These are phyloP conservation scores for Hafferia zeledoni DNA, from an alignment of 2,797 vertebrate genomes.

Conservation along the genomic window DNA sequence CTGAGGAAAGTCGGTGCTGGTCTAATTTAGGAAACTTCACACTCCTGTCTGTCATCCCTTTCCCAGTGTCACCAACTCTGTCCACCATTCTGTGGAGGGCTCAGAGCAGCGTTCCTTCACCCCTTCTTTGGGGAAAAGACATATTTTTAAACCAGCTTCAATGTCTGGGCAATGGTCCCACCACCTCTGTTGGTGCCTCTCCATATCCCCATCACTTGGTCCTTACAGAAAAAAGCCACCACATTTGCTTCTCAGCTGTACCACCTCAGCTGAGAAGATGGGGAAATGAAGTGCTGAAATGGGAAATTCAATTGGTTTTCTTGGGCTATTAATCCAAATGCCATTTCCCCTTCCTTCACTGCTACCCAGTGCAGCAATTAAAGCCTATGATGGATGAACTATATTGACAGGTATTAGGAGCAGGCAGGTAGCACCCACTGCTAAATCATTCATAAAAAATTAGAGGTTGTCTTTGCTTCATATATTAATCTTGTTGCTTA, in stretches of 20 bases:
- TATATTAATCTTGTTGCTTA: neutral
- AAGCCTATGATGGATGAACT: neutral
- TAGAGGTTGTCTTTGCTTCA: neutral
- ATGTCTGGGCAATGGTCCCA: neutral
- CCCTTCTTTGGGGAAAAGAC: fast-evolving
- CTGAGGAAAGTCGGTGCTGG: neutral
- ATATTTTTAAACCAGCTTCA: neutral
- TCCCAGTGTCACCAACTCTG: neutral
- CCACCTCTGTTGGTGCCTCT: neutral
- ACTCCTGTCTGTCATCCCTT: neutral
- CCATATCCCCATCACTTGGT: neutral
- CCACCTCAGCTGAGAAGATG: neutral
- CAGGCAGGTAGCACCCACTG: neutral
- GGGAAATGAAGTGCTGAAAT: neutral
- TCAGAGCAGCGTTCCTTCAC: neutral
- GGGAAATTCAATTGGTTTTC: neutral
- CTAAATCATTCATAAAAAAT: neutral
- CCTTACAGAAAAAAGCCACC: neutral
- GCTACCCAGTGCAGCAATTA: neutral
- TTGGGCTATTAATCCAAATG: neutral
- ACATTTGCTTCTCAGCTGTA: neutral
- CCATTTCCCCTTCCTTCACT: neutral
- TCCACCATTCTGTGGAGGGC: neutral
- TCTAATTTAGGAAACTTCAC: neutral
- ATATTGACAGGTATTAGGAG: neutral